These are phyloP conservation scores for Nilaparvata lugens DNA, from an alignment of 1,140 invertebrate species.

Conservation along the genomic window DNA sequence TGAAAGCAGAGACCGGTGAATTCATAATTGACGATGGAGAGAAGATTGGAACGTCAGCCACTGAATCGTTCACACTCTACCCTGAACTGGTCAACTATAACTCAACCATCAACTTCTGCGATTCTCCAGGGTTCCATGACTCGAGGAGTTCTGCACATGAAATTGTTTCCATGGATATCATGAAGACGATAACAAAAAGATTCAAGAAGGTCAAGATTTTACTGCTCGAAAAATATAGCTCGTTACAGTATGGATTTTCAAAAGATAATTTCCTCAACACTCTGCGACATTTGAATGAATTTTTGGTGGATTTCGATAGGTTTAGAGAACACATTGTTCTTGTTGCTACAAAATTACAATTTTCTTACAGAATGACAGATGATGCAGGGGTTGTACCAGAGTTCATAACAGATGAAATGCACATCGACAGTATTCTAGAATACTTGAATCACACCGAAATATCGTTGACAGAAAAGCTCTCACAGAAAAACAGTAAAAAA, in stretches of 20 bases:
- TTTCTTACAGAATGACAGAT: too few species aligned
- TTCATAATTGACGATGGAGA: neutral
- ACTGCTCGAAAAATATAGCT: neutral
- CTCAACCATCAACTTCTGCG: too few species aligned
- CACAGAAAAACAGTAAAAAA: neutral
- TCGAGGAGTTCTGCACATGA: too few species aligned
- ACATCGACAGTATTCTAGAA: neutral
- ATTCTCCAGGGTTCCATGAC: too few species aligned
- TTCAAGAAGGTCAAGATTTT: neutral
- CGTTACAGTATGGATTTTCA: neutral
- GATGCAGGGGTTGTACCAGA: neutral
- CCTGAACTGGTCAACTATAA: neutral
- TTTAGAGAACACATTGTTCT: neutral
- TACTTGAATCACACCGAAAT: neutral
- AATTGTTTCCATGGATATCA: too few species aligned
- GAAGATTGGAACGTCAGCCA: too few species aligned
- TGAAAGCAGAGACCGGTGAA: neutral
- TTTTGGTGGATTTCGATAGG: neutral
- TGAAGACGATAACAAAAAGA: neutral
- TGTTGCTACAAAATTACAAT: neutral
- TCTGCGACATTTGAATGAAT: too few species aligned
- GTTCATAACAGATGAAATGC: too few species aligned
- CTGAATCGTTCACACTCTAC: neutral
- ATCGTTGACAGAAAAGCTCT: neutral
- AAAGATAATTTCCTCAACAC: neutral